phyloP scores from a whole-genome alignment of 2,797 vertebrate species.

The Chromis chromis region DNA sequence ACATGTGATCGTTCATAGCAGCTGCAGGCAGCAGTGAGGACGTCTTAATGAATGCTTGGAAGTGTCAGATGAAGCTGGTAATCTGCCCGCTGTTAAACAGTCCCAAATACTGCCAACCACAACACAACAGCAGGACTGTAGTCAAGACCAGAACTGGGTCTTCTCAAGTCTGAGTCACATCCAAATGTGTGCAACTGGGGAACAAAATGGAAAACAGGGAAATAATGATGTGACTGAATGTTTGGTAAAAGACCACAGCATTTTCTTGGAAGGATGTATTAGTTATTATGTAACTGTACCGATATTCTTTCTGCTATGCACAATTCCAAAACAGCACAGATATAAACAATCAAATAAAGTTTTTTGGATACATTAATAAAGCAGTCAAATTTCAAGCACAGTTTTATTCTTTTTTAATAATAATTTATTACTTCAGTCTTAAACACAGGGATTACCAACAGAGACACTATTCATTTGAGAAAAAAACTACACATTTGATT shows the following conservation, averaged over 20 bases:
- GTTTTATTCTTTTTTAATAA: constrained; percentile 1
- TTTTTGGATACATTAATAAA: neutral
- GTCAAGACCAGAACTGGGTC: constrained; percentile 10
- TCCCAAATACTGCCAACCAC: constrained; percentile 48
- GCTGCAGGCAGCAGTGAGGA: constrained; percentile 45
- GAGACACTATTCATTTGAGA: neutral
- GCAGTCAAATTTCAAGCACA: neutral
- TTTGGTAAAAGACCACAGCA: neutral
- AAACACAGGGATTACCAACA: neutral
- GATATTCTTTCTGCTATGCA: neutral
- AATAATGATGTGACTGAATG: neutral
- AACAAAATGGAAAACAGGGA: constrained; percentile 6
- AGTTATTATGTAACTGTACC: neutral
- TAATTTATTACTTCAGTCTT: neutral
- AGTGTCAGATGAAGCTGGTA: constrained; percentile 49
- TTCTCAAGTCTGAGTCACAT: constrained; percentile 15
- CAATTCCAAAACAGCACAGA: neutral
- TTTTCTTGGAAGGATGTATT: constrained; percentile 8
- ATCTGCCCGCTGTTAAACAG: constrained; percentile 43
- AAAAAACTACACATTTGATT: neutral
- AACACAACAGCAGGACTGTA: constrained; percentile 40
- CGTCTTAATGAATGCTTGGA: constrained; percentile 57
- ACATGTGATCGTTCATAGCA: constrained; percentile 59
- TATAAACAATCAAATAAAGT: neutral
- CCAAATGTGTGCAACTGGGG: constrained; percentile 31